Percentiles rank a stretch among this genome's conserved stretches.
Evolutionary conservation across 2,888 invertebrate genomes (phyloP).

Genomic region (Prionchulus punctatus): DNA sequence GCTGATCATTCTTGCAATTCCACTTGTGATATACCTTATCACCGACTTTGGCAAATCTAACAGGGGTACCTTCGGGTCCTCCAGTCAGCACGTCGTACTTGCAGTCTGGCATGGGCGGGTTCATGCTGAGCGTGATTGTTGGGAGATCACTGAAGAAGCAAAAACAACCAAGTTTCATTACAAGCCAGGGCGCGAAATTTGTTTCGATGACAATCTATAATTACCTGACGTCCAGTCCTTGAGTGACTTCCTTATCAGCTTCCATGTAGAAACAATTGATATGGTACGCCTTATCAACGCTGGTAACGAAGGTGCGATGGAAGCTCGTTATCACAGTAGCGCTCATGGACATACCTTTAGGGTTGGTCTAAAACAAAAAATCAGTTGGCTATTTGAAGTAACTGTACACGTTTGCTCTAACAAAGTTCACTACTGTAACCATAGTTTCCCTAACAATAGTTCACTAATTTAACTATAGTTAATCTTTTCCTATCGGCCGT

Average conservation of each 20-base stretch:
- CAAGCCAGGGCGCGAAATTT: background rate
- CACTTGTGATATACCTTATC: conserved; percentile 10
- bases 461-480: too few relatives aligned
- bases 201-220: background rate
- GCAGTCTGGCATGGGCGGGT: conserved; percentile 14
- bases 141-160: conserved; percentile 1
- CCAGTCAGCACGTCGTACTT: conserved; percentile 6
- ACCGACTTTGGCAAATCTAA: conserved; percentile 7
- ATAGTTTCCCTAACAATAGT: too few relatives aligned
- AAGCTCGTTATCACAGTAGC: conserved; percentile 8
- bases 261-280: conserved; percentile 13
- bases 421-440: too few relatives aligned
- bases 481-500: too few relatives aligned
- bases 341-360: conserved; percentile 10
- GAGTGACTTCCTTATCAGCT: conserved; percentile 8
- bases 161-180: background rate
- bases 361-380: conserved; percentile 6
- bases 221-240: conserved; percentile 10
- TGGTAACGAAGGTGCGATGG: conserved; percentile 11
- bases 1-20: conserved; percentile 4
- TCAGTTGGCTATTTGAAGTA: too few relatives aligned
- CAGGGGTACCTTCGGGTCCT: conserved; percentile 2
- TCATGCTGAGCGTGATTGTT: background rate
- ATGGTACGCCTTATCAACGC: conserved; percentile 9
- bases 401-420: too few relatives aligned